Evolutionary conservation across 2,888 invertebrate species (phyloP).

Genomic region (Pristionchus fissidentatus): DNA sequence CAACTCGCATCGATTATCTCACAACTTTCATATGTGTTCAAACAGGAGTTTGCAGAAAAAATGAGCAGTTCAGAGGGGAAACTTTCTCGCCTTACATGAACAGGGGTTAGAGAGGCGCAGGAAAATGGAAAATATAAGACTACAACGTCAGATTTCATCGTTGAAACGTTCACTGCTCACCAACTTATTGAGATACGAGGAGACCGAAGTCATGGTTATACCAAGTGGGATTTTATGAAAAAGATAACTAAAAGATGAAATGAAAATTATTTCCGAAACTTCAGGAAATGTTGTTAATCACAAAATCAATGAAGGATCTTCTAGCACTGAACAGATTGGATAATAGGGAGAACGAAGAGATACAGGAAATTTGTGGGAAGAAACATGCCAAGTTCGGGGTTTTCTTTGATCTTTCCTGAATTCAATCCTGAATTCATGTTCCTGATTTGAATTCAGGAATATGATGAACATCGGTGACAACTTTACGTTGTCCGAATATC

Average conservation of each 20-base stretch:
- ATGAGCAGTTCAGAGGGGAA: neutral
- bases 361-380: neutral
- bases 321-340: neutral
- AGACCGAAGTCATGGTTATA: neutral
- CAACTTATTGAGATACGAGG: neutral
- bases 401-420: too few species aligned
- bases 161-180: neutral
- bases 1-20: neutral
- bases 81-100: neutral
- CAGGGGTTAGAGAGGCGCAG: neutral
- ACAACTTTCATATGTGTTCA: neutral
- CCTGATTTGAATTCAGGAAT: neutral
- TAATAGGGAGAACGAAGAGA: neutral
- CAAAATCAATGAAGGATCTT: neutral
- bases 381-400: too few species aligned
- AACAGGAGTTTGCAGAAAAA: neutral
- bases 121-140: neutral
- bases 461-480: neutral
- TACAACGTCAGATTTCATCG: slow-evolving; percentile 11
- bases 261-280: neutral
- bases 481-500: neutral
- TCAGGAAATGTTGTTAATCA: neutral
- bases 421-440: neutral
- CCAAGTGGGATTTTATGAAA: neutral
- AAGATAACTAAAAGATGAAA: neutral